These are phyloP conservation scores for Triops cancriformis DNA, from an alignment of 1,140 invertebrate genomes.

Conservation along the genomic window DNA sequence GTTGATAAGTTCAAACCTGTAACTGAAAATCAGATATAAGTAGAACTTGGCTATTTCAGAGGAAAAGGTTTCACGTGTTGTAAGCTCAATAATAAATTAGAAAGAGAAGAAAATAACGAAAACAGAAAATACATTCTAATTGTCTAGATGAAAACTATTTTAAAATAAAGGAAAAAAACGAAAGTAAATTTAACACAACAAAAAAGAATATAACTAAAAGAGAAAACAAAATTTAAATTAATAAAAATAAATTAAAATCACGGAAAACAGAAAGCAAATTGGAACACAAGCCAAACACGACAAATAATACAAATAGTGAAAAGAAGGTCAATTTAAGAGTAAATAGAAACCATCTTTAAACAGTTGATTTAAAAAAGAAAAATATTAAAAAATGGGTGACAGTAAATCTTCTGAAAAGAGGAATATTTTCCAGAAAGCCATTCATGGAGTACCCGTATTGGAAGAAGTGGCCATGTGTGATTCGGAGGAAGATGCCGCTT, in stretches of 20 bases:
- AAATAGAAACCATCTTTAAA: no score
- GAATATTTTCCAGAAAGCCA: no score
- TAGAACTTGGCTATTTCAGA: no score
- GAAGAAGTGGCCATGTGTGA: background rate
- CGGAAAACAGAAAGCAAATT: background rate
- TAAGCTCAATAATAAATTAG: background rate
- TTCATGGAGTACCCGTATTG: background rate
- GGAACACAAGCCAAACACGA: background rate
- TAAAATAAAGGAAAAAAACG: background rate
- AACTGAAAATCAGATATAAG: no score
- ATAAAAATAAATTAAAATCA: background rate
- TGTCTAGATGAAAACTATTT: no score
- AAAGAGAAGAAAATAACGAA: no score
- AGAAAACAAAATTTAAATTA: background rate
- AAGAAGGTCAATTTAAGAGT: background rate
- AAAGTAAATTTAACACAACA: background rate
- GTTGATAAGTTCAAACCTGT: background rate
- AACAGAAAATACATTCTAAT: no score
- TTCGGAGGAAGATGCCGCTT: background rate
- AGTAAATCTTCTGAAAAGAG: no score
- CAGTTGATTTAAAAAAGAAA: no score
- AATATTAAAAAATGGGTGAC: no score
- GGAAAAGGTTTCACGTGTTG: background rate
- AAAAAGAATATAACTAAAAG: background rate
- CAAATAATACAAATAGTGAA: background rate